A percentile compares a stretch with the other conserved stretches of the same genome.
Conservation (phyloP, 2,113 vertebrate genomes). For the Fulmarus glacialis region DNA sequence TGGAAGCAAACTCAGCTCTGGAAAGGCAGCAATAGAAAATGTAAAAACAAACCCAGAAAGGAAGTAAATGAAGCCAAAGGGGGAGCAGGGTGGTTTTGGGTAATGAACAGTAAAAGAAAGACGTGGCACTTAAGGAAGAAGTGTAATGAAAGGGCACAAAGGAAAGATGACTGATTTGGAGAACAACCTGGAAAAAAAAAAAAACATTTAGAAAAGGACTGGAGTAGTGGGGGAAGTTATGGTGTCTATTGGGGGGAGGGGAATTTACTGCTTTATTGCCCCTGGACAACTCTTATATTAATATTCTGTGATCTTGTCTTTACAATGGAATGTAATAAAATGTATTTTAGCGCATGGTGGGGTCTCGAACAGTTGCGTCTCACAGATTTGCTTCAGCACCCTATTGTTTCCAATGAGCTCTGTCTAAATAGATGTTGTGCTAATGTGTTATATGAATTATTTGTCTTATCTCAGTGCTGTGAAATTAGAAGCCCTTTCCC, state of each 20-base stretch:
- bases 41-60: slow-evolving; percentile 56
- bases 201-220: background rate
- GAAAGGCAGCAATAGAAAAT: slow-evolving; percentile 54
- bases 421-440: slow-evolving; percentile 36
- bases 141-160: slow-evolving; percentile 27
- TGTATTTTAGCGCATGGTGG: background rate
- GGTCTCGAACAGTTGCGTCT: background rate
- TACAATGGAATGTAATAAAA: background rate
- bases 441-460: slow-evolving; percentile 67
- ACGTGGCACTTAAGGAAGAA: slow-evolving; percentile 33
- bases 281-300: background rate
- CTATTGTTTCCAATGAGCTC: slow-evolving; percentile 31
- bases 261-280: background rate
- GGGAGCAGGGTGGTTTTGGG: slow-evolving; percentile 37
- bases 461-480: slow-evolving; percentile 72
- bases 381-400: background rate
- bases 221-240: background rate
- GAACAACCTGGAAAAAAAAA: background rate
- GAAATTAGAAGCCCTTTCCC: slow-evolving; percentile 74
- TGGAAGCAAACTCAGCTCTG: slow-evolving; percentile 52
- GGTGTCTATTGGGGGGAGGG: background rate
- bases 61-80: slow-evolving; percentile 27
- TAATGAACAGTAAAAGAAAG: slow-evolving; percentile 37
- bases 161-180: slow-evolving; percentile 41
- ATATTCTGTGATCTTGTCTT: slow-evolving; percentile 17